Percentiles rank a stretch among this genome's conserved stretches.
phyloP scores from a whole-genome alignment of 2,113 vertebrate species.

The Sclerurus mexicanus region DNA sequence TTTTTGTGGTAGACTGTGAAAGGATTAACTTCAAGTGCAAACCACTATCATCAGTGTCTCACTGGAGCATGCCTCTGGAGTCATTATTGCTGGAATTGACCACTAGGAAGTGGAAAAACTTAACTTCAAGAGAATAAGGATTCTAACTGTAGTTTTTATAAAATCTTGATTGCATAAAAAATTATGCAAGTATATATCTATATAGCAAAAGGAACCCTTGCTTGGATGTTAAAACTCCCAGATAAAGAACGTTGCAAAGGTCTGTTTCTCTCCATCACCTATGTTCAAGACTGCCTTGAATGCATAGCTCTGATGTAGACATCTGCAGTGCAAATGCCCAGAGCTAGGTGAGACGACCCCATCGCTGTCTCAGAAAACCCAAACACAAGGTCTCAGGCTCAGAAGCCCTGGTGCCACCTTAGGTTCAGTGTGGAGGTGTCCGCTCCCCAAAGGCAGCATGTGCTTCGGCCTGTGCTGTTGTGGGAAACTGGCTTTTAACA shows the following conservation, averaged over 20 bases:
- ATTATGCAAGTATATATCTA: accelerated
- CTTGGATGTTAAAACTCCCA: not conserved
- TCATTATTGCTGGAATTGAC: not conserved
- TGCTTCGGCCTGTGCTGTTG: not conserved
- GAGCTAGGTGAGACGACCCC: not conserved
- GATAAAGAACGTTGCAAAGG: not conserved
- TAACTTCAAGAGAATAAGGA: not conserved
- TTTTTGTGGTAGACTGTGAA: not conserved
- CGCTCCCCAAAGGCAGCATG: not conserved
- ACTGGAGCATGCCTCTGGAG: not conserved
- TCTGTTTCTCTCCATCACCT: not conserved
- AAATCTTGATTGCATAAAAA: not conserved
- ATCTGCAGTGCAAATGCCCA: not conserved
- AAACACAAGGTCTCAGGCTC: accelerated
- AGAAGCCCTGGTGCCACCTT: not conserved
- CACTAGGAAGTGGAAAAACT: not conserved
- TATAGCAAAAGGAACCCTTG: not conserved
- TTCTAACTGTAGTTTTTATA: not conserved
- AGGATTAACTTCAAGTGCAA: not conserved
- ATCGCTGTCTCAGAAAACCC: not conserved
- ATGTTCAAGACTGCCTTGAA: not conserved
- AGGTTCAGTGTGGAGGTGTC: not conserved
- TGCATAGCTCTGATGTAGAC: not conserved
- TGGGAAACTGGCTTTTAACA: not conserved
- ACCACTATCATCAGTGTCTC: not conserved